Percentiles rank a stretch among this genome's conserved stretches.
These are phyloP conservation scores for Neosilurus hyrtlii DNA, from an alignment of 2,797 vertebrate species.

Conservation along the genomic window DNA sequence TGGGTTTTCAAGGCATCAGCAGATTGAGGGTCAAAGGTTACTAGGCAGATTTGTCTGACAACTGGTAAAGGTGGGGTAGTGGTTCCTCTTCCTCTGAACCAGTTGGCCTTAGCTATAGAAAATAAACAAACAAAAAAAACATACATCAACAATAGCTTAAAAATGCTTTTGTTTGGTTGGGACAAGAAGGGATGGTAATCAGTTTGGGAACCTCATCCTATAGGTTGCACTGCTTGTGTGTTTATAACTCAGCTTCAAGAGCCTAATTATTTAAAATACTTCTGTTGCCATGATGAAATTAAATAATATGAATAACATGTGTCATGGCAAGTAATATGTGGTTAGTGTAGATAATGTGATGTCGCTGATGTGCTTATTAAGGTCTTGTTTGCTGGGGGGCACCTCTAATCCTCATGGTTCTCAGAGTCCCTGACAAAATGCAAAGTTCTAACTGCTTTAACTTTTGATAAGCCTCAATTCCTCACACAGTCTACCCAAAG, in stretches of 20 bases:
- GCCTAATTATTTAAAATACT: slow-evolving; percentile 9
- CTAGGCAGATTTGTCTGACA: slow-evolving; percentile 71
- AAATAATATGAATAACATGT: slow-evolving; percentile 8
- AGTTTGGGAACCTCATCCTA: background rate
- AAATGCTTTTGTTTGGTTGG: slow-evolving; percentile 19
- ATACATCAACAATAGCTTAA: slow-evolving; percentile 34
- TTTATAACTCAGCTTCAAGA: slow-evolving; percentile 17
- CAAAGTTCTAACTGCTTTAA: slow-evolving; percentile 61
- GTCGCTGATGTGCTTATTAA: slow-evolving; percentile 61
- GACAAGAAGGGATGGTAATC: slow-evolving; percentile 4
- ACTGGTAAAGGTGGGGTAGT: slow-evolving; percentile 57
- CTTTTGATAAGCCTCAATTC: slow-evolving; percentile 57
- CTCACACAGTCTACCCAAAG: slow-evolving; percentile 53
- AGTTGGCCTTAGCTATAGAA: slow-evolving; percentile 52
- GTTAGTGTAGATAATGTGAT: slow-evolving; percentile 56
- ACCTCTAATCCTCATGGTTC: slow-evolving; percentile 48
- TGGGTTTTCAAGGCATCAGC: slow-evolving; percentile 60
- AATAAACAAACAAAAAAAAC: slow-evolving; percentile 35
- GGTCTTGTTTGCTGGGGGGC: slow-evolving; percentile 58
- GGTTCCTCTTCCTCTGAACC: slow-evolving; percentile 48
- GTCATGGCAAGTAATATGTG: slow-evolving; percentile 48
- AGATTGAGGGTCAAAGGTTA: slow-evolving; percentile 69
- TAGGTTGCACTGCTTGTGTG: background rate
- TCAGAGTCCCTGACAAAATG: slow-evolving; percentile 61
- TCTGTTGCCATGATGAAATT: slow-evolving; percentile 20